Conservation (phyloP, 2,888 invertebrate species). For the Plutella xylostella region DNA sequence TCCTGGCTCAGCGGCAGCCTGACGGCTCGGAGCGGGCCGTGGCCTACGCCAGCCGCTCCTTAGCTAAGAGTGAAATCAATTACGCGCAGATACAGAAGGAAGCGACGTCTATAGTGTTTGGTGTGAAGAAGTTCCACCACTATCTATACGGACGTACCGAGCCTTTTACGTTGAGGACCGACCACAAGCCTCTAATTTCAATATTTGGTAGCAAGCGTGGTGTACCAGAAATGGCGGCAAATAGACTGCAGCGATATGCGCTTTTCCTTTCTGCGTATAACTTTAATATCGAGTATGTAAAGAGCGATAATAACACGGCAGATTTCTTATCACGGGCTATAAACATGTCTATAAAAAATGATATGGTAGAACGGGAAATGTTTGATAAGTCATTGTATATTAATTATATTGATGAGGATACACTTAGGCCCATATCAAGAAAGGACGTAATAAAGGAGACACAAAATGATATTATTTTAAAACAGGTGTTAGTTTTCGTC, state of each 20-base stretch:
- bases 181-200: conserved; percentile 9
- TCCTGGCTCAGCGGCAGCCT: conserved; percentile 6
- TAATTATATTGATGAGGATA: not conserved
- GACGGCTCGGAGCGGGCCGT: conserved; percentile 13
- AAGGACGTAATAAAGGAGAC: not conserved
- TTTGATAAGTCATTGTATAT: not conserved
- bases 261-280: not conserved
- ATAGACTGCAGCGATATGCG: conserved; percentile 4
- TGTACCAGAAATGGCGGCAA: not conserved
- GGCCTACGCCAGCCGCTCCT: not conserved
- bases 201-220: conserved; percentile 4
- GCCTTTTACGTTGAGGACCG: not conserved
- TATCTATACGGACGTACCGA: conserved; percentile 5
- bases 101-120: conserved; percentile 30
- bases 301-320: not conserved
- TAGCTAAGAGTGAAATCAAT: conserved; percentile 14
- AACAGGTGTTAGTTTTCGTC: not conserved
- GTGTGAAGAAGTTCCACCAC: conserved; percentile 28
- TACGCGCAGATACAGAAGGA: conserved; percentile 24
- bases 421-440: too few relatives aligned
- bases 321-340: conserved; percentile 3
- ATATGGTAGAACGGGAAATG: not conserved
- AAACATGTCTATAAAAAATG: not conserved
- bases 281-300: not conserved
- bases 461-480: not conserved